Evolutionary conservation across 2,888 invertebrate species (phyloP).

Genomic region (Cosmia trapezina): DNA sequence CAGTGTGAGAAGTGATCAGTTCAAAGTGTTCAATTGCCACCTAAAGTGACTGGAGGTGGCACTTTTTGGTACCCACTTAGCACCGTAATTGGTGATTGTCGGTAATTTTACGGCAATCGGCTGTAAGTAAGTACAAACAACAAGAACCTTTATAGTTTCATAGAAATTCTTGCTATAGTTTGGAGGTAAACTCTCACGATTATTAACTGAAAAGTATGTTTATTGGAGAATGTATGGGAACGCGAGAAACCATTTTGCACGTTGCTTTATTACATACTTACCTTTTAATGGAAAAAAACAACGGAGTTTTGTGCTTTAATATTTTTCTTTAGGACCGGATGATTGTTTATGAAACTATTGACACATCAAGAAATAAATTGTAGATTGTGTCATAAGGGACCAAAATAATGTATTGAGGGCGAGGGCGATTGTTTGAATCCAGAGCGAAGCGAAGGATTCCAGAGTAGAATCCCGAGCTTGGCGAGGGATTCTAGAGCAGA

Average conservation of each 20-base stretch:
- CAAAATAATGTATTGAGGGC: too few species aligned
- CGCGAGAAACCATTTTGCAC: not conserved
- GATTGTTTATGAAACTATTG: too few species aligned
- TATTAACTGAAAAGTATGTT: slow-evolving; percentile 30
- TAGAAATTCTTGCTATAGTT: slow-evolving; percentile 32
- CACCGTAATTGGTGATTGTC: slow-evolving; percentile 52
- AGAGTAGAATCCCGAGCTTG: too few species aligned
- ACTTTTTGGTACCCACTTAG: slow-evolving; percentile 58
- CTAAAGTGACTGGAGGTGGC: slow-evolving; percentile 52
- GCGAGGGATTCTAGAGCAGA: too few species aligned
- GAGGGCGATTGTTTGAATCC: too few species aligned
- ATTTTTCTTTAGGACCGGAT: not conserved
- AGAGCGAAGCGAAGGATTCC: too few species aligned
- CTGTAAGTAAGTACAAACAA: slow-evolving; percentile 43
- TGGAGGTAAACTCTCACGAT: slow-evolving; percentile 42
- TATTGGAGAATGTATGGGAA: slow-evolving; percentile 28
- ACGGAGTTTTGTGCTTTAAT: not conserved
- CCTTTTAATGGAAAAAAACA: not conserved
- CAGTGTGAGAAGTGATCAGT: slow-evolving; percentile 47
- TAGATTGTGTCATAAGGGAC: too few species aligned
- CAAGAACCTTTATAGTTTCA: slow-evolving; percentile 24
- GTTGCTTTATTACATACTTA: slow-evolving; percentile 7
- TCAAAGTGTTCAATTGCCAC: slow-evolving; percentile 54
- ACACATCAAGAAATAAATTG: not conserved
- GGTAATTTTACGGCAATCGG: slow-evolving; percentile 45